Evolutionary conservation across 1,140 invertebrate genomes (phyloP), one percentile per base, ranked within the genome.

Genomic region (Ephestia elutella): DNA sequence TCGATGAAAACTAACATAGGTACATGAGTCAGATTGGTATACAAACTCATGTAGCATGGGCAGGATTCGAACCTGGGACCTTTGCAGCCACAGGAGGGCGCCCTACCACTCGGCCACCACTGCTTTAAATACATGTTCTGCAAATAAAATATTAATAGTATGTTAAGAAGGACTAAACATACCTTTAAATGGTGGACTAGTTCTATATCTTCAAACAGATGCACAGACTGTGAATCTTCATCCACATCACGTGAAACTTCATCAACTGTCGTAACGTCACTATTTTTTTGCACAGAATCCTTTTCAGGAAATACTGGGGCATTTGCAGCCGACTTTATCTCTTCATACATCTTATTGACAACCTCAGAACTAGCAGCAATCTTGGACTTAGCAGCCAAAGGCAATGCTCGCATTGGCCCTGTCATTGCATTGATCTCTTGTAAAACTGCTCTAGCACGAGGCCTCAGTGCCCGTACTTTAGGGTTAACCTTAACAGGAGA

Each of bases 201-300:
- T 63, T 87, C 83, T 58, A 87, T 68, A 72, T 87, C 83, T 70
- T 87, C 82, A 82, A 87, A 87, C 56, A 87, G 68, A 71, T 85
- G 85, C 5, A 87, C 75, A 54, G 83, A 85, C 25, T 85, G 65
- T 13, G 62, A 67, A 50, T 86, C 80, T 54, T 80, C 80, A 71
- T 80, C 68, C 2, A 8, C n/a, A 15, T 53, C 18, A 50, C 5
- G 7, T 19, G 18, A 25, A 7, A 20, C n/a, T 25, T 53, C 21
- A 17, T 69, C 59, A 18, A 58, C 7, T 51, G 65, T 62, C 0
- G 61, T 57, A 4, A 44, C 54, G 15, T 54, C 49, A 49, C 53
- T 19, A 49, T 4, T 38, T 50, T 28, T 48, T 38, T 25, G 9
- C 51, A 50, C 49, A 59, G 58, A 55, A 11, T 67, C 54, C 48